phyloP scores from a whole-genome alignment of 2,888 invertebrate genomes.

The Spodoptera exigua region DNA sequence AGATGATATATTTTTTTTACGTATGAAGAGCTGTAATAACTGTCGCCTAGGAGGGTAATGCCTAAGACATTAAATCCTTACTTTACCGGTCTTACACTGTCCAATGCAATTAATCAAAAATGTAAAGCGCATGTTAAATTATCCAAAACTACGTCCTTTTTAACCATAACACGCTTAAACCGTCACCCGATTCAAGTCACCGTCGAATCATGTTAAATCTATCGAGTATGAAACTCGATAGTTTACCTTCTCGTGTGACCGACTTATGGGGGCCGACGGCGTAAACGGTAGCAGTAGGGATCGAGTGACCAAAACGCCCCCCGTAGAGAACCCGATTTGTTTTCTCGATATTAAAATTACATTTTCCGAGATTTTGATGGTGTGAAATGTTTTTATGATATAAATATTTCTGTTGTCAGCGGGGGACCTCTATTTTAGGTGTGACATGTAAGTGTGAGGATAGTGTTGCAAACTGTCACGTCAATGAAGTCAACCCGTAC shows the following conservation, averaged over 20 bases:
- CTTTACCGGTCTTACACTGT: no score
- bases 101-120: no score
- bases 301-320: constrained; percentile 81
- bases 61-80: no score
- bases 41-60: no score
- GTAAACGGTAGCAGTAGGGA: constrained; percentile 82
- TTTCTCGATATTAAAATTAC: constrained; percentile 61
- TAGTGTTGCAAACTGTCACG: constrained; percentile 44
- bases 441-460: constrained; percentile 43
- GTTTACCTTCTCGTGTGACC: constrained; percentile 65
- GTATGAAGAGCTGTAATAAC: no score
- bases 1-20: no score
- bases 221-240: constrained; percentile 80
- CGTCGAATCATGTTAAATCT: constrained; percentile 73
- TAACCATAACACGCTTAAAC: constrained; percentile 49
- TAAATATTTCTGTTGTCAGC: constrained; percentile 52
- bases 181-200: constrained; percentile 64
- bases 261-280: constrained; percentile 68
- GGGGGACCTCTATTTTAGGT: constrained; percentile 55
- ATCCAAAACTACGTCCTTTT: constrained; percentile 11
- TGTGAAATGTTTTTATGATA: constrained; percentile 54
- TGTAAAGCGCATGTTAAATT: not conserved
- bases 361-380: constrained; percentile 59
- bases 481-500: constrained; percentile 20
- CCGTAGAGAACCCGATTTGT: constrained; percentile 68